These are phyloP conservation scores for Hylaeus volcanicus DNA, from an alignment of 1,140 invertebrate genomes.

Conservation along the genomic window DNA sequence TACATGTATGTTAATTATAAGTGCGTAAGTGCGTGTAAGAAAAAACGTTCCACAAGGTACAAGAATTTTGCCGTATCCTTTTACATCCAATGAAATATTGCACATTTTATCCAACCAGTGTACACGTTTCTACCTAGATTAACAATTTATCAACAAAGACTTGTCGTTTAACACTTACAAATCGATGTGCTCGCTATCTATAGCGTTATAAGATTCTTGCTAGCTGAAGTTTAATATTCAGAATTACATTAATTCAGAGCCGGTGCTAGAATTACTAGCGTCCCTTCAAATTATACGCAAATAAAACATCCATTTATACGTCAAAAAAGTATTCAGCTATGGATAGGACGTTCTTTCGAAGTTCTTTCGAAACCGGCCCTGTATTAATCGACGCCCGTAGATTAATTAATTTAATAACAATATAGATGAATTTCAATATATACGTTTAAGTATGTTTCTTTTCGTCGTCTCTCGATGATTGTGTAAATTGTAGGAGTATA, in stretches of 20 bases:
- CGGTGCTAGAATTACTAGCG: no score
- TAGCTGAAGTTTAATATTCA: neutral
- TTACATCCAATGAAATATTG: conserved; percentile 9
- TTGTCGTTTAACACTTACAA: neutral
- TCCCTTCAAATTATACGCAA: no score
- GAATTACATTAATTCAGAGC: neutral
- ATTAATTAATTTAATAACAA: neutral
- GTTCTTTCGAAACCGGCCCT: no score
- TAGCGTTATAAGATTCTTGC: neutral
- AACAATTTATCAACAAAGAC: neutral
- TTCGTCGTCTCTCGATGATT: neutral
- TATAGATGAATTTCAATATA: conserved; percentile 5
- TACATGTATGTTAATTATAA: conserved; percentile 29
- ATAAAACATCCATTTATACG: no score
- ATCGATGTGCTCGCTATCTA: neutral
- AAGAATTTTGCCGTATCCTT: conserved; percentile 14
- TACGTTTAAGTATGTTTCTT: neutral
- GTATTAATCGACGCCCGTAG: neutral
- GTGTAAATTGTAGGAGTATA: neutral
- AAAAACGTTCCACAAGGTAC: neutral
- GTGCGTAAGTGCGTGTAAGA: neutral
- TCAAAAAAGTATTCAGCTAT: no score
- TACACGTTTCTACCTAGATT: neutral
- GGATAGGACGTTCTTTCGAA: no score
- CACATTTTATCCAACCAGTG: neutral